Percentiles rank a stretch among this genome's conserved stretches.
These are phyloP conservation scores for Sympetrum striolatum DNA, from an alignment of 2,888 invertebrate species.

Conservation along the genomic window DNA sequence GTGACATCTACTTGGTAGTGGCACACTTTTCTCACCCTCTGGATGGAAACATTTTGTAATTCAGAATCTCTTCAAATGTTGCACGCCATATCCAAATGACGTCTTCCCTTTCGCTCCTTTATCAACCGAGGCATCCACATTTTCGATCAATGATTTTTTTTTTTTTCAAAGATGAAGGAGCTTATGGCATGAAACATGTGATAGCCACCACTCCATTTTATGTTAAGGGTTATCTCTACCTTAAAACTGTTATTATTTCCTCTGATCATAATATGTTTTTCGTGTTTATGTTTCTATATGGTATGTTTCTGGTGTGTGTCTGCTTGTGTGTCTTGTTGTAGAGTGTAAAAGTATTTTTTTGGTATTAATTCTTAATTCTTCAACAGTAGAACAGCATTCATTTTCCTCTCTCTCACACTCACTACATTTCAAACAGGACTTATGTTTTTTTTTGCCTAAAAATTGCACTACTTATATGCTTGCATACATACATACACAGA, in stretches of 20 bases:
- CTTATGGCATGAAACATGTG: constrained; percentile 21
- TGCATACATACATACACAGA: constrained; percentile 49
- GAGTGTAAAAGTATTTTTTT: background rate
- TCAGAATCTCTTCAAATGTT: background rate
- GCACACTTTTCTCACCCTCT: constrained; percentile 34
- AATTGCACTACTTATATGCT: constrained; percentile 47
- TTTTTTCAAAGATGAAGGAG: constrained; percentile 7
- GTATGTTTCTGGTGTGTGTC: background rate
- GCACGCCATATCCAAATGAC: background rate
- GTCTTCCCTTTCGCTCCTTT: background rate
- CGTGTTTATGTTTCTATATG: background rate
- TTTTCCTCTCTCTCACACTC: constrained; percentile 55
- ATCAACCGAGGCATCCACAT: constrained; percentile 13
- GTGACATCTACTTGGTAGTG: constrained; percentile 47
- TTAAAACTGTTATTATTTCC: constrained; percentile 23
- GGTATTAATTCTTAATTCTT: constrained; percentile 47
- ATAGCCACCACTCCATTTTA: constrained; percentile 19
- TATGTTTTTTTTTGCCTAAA: constrained; percentile 47
- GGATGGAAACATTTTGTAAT: background rate
- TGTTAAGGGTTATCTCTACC: constrained; percentile 38
- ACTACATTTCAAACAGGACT: constrained; percentile 47
- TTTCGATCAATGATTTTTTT: constrained; percentile 18
- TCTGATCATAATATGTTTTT: constrained; percentile 21
- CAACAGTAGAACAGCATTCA: constrained; percentile 60
- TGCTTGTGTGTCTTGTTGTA: background rate